A percentile compares a stretch with the other conserved stretches of the same genome.
phyloP scores from a whole-genome alignment of 2,888 invertebrate genomes.

The Drosophila diplacantha region DNA sequence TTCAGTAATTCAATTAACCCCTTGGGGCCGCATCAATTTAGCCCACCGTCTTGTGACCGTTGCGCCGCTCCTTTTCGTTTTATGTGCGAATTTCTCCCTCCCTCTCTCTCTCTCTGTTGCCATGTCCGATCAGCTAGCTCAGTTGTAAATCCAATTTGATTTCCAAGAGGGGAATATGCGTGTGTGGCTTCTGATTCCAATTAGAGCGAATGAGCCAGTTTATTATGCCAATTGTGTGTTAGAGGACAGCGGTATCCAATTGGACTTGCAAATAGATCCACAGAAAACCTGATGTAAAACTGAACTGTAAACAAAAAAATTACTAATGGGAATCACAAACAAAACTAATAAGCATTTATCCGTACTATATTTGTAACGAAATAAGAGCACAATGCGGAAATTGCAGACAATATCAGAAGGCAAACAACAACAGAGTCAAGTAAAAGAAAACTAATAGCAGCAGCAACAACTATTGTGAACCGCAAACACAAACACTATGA shows the following conservation, averaged over 20 bases:
- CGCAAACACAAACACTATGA: constrained; percentile 5
- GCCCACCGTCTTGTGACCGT: constrained; percentile 24
- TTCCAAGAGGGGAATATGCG: background rate
- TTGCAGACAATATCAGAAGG: constrained; percentile 13
- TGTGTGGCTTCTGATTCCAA: constrained; percentile 36
- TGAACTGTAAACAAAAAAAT: constrained; percentile 42
- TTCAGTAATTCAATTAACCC: constrained; percentile 72
- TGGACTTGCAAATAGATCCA: constrained; percentile 12
- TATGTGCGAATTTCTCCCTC: background rate
- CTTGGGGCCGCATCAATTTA: constrained; percentile 69
- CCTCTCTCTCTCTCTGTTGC: background rate
- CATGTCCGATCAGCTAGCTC: constrained; percentile 9
- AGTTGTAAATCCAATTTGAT: constrained; percentile 23
- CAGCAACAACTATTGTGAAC: constrained; percentile 44
- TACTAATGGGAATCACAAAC: constrained; percentile 4
- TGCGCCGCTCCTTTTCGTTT: background rate
- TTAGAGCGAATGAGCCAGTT: constrained; percentile 38
- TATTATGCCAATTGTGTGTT: background rate
- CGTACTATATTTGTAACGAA: constrained; percentile 32
- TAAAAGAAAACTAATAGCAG: constrained; percentile 10
- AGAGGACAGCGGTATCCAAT: constrained; percentile 13
- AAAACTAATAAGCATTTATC: constrained; percentile 10
- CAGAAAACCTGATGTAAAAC: constrained; percentile 61
- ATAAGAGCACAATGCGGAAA: constrained; percentile 47
- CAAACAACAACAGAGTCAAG: constrained; percentile 3